Percentiles rank a stretch among this genome's conserved stretches.
These are phyloP conservation scores for Notocelia uddmanniana DNA, from an alignment of 2,888 invertebrate species.

Conservation along the genomic window DNA sequence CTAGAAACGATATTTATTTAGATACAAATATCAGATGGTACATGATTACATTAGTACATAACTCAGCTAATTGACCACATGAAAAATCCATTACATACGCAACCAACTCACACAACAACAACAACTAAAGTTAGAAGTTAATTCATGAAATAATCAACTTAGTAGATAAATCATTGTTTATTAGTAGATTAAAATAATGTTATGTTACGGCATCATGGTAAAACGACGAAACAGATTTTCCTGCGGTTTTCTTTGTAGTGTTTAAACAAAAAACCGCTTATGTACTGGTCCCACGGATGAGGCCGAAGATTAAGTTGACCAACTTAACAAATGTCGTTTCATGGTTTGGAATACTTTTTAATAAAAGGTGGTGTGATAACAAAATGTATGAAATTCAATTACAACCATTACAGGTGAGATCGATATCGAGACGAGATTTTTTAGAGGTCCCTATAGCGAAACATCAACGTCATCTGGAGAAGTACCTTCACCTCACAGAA, in stretches of 20 bases:
- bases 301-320: background rate
- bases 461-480: too few species aligned
- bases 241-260: conserved; percentile 37
- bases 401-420: too few species aligned
- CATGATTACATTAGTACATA: too few species aligned
- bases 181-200: conserved; percentile 7
- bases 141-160: conserved; percentile 2
- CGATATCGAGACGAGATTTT: too few species aligned
- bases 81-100: too few species aligned
- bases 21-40: too few species aligned
- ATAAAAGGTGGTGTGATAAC: background rate
- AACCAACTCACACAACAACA: too few species aligned
- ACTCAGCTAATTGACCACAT: too few species aligned
- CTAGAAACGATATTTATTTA: too few species aligned
- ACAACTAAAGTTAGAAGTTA: too few species aligned
- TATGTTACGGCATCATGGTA: conserved; percentile 17
- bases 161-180: conserved; percentile 5
- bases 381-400: background rate
- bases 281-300: conserved; percentile 1
- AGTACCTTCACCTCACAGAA: too few species aligned
- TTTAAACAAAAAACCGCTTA: conserved; percentile 4
- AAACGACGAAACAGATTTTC: conserved; percentile 25
- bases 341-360: background rate
- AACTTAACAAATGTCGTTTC: background rate
- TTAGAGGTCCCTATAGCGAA: too few species aligned